Evolutionary conservation across 1,140 invertebrate species (phyloP).

Genomic region (Drosophila willistoni): DNA sequence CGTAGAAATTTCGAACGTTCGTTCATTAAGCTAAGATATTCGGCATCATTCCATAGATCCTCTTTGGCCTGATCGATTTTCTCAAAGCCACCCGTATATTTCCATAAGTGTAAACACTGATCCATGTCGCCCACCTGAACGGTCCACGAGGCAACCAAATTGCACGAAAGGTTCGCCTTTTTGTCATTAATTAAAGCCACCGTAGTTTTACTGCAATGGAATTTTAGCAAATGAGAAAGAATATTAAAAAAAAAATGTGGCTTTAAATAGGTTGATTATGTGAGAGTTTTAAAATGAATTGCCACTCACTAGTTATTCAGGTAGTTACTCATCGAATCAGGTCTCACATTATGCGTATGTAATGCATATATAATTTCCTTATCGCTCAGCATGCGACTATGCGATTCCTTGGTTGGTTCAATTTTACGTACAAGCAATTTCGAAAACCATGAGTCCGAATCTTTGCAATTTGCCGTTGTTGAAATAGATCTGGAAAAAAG

Average conservation of each 20-base stretch:
- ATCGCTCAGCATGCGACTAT: conserved; percentile 96
- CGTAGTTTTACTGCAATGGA: conserved; percentile 90
- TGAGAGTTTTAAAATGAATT: neutral
- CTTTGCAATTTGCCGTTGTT: conserved; percentile 57
- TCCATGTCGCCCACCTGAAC: conserved; percentile 98
- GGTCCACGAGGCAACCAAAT: conserved; percentile 93
- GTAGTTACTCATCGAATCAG: conserved; percentile 93
- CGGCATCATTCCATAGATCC: conserved; percentile 88
- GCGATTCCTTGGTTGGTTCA: conserved; percentile 96
- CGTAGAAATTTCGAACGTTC: conserved; percentile 93
- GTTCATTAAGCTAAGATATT: conserved; percentile 90
- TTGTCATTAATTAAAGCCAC: conserved; percentile 90
- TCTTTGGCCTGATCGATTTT: conserved; percentile 92
- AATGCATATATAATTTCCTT: conserved; percentile 97
- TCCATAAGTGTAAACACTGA: conserved; percentile 97
- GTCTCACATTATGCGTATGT: conserved; percentile 96
- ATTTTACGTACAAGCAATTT: conserved; percentile 95
- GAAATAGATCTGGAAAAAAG: conserved; percentile 46
- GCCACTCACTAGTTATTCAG: conserved; percentile 94
- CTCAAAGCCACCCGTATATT: conserved; percentile 95
- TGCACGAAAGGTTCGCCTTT: conserved; percentile 88
- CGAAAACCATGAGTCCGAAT: conserved; percentile 92
- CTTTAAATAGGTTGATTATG: no score
- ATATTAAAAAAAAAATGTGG: no score
- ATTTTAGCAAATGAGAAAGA: no score